Evolutionary conservation across 2,113 vertebrate species (phyloP).

Genomic region (Octodon degus): DNA sequence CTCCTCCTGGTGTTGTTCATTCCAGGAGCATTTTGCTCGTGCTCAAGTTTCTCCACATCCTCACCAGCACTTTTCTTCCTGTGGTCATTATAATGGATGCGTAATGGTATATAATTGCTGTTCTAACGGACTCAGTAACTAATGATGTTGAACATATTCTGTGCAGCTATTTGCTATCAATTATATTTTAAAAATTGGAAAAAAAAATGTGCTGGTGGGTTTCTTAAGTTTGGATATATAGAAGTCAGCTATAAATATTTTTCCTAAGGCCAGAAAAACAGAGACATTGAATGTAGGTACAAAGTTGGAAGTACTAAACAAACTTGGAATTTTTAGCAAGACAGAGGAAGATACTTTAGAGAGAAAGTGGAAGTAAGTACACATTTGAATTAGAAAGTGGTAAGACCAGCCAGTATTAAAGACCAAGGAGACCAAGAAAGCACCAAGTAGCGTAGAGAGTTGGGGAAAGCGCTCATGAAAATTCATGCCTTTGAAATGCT

Average conservation of each 20-base stretch:
- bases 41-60: not conserved
- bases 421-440: not conserved
- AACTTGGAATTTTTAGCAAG: not conserved
- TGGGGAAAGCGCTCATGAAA: not conserved
- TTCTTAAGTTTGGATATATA: not conserved
- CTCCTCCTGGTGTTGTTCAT: not conserved
- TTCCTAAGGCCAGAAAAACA: not conserved
- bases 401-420: not conserved
- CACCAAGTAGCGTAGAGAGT: not conserved
- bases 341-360: not conserved
- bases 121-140: not conserved
- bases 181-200: not conserved
- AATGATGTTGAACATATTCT: not conserved
- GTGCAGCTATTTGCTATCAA: not conserved
- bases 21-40: not conserved
- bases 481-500: not conserved
- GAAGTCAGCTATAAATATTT: not conserved
- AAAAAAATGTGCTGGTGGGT: not conserved
- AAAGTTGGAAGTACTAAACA: not conserved
- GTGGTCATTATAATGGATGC: not conserved
- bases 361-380: not conserved
- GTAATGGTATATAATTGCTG: not conserved
- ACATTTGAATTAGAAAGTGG: not conserved
- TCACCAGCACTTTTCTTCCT: not conserved
- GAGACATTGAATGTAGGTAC: not conserved